Conservation (phyloP, 2,797 vertebrate species). For the Eremophila alpestris region DNA sequence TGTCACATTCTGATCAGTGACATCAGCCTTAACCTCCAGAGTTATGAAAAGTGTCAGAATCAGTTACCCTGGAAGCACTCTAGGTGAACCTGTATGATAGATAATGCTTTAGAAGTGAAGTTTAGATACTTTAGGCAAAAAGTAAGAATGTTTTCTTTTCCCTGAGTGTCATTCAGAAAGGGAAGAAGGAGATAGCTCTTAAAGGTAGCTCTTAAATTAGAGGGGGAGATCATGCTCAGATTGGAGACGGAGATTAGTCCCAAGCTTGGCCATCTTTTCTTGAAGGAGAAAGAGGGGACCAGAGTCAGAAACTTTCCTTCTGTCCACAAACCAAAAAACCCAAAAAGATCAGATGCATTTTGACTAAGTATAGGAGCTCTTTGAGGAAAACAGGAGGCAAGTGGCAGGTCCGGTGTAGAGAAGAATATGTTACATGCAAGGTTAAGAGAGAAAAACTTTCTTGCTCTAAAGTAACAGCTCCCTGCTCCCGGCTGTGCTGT, state of each 20-base stretch:
- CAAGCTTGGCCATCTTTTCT: background rate
- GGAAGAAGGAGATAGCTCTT: background rate
- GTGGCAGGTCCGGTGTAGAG: fast-evolving
- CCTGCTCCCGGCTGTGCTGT: background rate
- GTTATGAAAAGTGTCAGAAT: background rate
- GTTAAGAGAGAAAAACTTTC: background rate
- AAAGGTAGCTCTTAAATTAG: background rate
- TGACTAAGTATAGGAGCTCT: background rate
- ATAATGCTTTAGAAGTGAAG: background rate
- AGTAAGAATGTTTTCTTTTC: background rate
- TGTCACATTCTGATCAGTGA: background rate
- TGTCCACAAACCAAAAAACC: background rate
- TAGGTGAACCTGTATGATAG: background rate
- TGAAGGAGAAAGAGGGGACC: background rate
- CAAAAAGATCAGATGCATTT: background rate
- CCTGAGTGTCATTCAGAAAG: background rate
- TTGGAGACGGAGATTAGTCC: background rate
- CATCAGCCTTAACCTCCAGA: background rate
- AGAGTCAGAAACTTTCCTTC: background rate
- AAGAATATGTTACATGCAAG: fast-evolving
- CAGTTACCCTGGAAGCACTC: background rate
- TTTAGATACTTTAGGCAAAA: background rate
- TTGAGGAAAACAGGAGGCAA: background rate
- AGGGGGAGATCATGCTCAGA: background rate
- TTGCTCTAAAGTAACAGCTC: background rate